phyloP scores from a whole-genome alignment of 2,797 vertebrate species.

The Microctenopoma steveboyesi region DNA sequence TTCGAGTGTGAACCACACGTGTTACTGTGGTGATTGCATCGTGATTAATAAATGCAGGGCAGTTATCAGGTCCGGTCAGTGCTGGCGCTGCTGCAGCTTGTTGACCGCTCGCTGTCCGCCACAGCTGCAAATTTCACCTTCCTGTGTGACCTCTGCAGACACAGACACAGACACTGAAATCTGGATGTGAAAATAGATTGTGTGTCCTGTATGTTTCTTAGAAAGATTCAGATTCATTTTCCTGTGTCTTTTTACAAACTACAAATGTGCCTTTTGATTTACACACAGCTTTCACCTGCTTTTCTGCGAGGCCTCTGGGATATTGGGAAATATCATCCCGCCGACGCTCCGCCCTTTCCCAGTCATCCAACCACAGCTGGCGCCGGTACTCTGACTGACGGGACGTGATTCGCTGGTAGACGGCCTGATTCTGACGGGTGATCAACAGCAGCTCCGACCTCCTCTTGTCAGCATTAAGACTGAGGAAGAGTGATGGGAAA shows the following conservation, averaged over 20 bases:
- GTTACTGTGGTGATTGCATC: no score
- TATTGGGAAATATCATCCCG: conserved; percentile 73
- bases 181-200: no score
- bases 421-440: conserved; percentile 78
- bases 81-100: conserved; percentile 19
- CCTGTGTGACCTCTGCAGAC: conserved; percentile 61
- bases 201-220: no score
- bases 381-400: conserved; percentile 79
- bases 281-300: conserved; percentile 51
- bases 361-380: conserved; percentile 77
- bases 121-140: conserved; percentile 67
- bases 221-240: no score
- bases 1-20: no score
- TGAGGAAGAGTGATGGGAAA: conserved; percentile 36
- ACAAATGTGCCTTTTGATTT: not conserved
- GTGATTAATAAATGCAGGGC: no score
- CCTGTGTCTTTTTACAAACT: no score
- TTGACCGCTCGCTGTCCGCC: conserved; percentile 8
- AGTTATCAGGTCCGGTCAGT: not conserved
- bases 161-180: conserved; percentile 7
- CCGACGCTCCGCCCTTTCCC: conserved; percentile 68
- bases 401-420: conserved; percentile 76
- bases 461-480: conserved; percentile 78
- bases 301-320: conserved; percentile 53
- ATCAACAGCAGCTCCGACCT: conserved; percentile 69